Percentiles rank a stretch among this genome's conserved stretches.
phyloP scores from a whole-genome alignment of 2,113 vertebrate species.

The Poicephalus gulielmi region DNA sequence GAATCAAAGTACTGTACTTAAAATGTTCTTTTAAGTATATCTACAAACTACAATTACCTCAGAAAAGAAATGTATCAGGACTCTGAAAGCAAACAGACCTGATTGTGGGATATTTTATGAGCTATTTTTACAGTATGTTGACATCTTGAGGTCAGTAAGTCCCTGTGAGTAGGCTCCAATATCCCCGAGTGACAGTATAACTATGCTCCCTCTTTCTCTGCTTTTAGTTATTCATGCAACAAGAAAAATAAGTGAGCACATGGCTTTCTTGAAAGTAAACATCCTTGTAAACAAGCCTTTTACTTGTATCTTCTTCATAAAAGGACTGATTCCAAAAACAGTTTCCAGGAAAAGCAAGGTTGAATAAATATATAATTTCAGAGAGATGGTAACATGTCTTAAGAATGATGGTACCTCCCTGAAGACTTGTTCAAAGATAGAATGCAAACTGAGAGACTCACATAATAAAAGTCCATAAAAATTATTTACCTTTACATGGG shows the following conservation, averaged over 20 bases:
- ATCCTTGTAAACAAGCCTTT: background rate
- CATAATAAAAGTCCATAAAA: background rate
- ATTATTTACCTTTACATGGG: background rate
- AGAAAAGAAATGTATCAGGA: background rate
- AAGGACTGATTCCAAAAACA: background rate
- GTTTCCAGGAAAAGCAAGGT: background rate
- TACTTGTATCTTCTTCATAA: background rate
- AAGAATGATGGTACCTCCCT: background rate
- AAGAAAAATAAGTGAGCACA: background rate
- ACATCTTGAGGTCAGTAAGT: background rate
- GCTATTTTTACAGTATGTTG: constrained; percentile 3
- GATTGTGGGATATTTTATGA: background rate
- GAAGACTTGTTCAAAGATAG: background rate
- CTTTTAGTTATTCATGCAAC: background rate
- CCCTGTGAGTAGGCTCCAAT: background rate
- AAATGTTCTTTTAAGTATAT: background rate
- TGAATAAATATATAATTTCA: background rate
- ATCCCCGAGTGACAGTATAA: background rate
- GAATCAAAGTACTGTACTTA: background rate
- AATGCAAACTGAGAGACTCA: background rate
- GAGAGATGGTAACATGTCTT: background rate
- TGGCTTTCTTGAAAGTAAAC: background rate
- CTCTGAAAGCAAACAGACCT: background rate
- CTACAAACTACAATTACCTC: background rate
- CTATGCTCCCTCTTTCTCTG: background rate